These are phyloP conservation scores for Pyxicephalus adspersus DNA, from an alignment of 2,113 vertebrate species.

Conservation along the genomic window DNA sequence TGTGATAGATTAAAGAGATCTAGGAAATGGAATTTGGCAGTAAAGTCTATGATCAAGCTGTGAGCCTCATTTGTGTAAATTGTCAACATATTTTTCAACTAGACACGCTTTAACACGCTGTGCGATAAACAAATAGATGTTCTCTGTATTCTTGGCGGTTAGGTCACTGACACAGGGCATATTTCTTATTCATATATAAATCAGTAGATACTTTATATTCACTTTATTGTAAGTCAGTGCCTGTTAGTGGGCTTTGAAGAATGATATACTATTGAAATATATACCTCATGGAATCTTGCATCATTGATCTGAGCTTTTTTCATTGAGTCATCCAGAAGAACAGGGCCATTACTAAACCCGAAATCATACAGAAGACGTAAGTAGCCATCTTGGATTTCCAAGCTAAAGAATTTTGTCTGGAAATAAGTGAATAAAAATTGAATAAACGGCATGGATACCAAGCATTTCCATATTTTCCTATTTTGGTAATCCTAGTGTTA, in stretches of 20 bases:
- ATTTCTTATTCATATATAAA: too few species aligned
- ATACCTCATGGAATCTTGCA: slow-evolving; percentile 95
- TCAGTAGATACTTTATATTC: too few species aligned
- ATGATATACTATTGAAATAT: neutral
- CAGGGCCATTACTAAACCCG: slow-evolving; percentile 83
- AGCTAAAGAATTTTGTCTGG: slow-evolving; percentile 89
- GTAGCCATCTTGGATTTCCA: slow-evolving; percentile 89
- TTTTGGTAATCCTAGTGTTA: too few species aligned
- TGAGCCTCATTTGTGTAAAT: neutral
- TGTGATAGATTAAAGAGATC: slow-evolving; percentile 97
- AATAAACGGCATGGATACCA: too few species aligned
- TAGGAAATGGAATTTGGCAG: slow-evolving; percentile 62
- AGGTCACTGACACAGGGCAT: too few species aligned
- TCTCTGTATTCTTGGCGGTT: neutral
- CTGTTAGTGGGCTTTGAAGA: too few species aligned
- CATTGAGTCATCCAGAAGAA: slow-evolving; percentile 81
- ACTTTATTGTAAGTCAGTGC: too few species aligned
- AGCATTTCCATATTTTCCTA: too few species aligned
- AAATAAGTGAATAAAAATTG: slow-evolving; percentile 24
- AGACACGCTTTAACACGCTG: neutral
- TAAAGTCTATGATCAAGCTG: neutral
- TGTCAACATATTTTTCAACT: neutral
- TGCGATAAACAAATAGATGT: neutral
- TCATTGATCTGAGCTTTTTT: slow-evolving; percentile 90
- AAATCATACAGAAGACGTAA: slow-evolving; percentile 89